These are phyloP conservation scores for Scelioninae gen. 1 DNA, from an alignment of 2,888 invertebrate species.

Conservation along the genomic window DNA sequence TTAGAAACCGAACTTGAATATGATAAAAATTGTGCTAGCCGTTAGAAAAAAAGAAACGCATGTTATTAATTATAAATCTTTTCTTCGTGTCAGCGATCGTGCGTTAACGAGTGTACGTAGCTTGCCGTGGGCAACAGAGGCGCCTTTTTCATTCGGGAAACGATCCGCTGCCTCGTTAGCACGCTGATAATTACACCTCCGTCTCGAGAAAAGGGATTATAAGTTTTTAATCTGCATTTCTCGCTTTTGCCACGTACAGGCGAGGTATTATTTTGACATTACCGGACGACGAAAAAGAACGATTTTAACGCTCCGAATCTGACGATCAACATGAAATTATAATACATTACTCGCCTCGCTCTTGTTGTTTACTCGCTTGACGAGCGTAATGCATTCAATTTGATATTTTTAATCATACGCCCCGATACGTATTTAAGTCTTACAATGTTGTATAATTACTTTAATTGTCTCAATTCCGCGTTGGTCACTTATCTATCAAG, in stretches of 20 bases:
- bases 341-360: slow-evolving; percentile 38
- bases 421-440: slow-evolving; percentile 7
- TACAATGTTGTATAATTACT: slow-evolving; percentile 31
- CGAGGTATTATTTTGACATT: slow-evolving; percentile 69
- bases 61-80: slow-evolving; percentile 64
- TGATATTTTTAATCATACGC: slow-evolving; percentile 52
- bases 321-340: slow-evolving; percentile 46
- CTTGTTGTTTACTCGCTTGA: slow-evolving; percentile 38
- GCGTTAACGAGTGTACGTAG: slow-evolving; percentile 68
- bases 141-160: slow-evolving; percentile 68
- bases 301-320: slow-evolving; percentile 51
- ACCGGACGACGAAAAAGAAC: slow-evolving; percentile 58
- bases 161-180: slow-evolving; percentile 70
- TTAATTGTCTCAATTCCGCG: slow-evolving; percentile 29
- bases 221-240: slow-evolving; percentile 69
- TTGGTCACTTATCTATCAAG: background rate
- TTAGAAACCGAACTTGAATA: too few species aligned
- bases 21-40: background rate
- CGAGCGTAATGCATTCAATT: slow-evolving; percentile 51
- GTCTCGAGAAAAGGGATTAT: slow-evolving; percentile 66
- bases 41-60: slow-evolving; percentile 32
- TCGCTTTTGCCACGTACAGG: slow-evolving; percentile 56
- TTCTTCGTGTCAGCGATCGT: slow-evolving; percentile 52
- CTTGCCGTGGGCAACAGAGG: slow-evolving; percentile 61
- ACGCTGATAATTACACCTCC: slow-evolving; percentile 69